These are phyloP conservation scores for Pipistrellus pipistrellus DNA, from an alignment of 2,797 vertebrate species.

Conservation along the genomic window DNA sequence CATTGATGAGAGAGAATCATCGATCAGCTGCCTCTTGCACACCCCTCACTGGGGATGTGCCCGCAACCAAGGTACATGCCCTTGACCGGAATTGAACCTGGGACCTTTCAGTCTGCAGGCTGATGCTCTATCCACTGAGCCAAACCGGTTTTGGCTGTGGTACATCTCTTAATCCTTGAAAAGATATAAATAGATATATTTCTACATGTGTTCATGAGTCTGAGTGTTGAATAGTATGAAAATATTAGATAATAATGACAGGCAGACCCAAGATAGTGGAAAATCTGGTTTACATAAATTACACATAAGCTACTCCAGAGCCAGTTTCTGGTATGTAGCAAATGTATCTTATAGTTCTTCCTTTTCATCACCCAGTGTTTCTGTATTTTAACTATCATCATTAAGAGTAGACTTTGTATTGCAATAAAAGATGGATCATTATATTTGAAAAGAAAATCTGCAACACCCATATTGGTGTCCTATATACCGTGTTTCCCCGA, in stretches of 20 bases:
- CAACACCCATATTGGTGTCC: neutral
- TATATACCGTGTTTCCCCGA: neutral
- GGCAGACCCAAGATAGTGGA: neutral
- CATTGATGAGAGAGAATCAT: too few relatives aligned
- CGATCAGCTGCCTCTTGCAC: too few relatives aligned
- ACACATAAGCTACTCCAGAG: neutral
- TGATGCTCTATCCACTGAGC: too few relatives aligned
- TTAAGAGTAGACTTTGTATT: neutral
- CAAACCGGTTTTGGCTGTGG: neutral
- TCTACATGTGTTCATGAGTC: neutral
- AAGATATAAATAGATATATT: neutral
- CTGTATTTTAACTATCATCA: conserved; percentile 8
- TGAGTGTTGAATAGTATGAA: neutral
- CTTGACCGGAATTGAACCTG: too few relatives aligned
- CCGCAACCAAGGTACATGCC: too few relatives aligned
- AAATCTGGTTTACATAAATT: conserved; percentile 1
- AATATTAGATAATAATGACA: neutral
- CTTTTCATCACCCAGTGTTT: neutral
- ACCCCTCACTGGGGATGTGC: too few relatives aligned
- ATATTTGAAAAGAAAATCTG: neutral
- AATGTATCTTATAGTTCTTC: neutral
- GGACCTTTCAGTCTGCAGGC: too few relatives aligned
- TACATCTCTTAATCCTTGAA: neutral
- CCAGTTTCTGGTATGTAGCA: neutral
- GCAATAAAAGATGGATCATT: neutral